phyloP scores from a whole-genome alignment of 1,140 invertebrate genomes.

The Drosophila persimilis region DNA sequence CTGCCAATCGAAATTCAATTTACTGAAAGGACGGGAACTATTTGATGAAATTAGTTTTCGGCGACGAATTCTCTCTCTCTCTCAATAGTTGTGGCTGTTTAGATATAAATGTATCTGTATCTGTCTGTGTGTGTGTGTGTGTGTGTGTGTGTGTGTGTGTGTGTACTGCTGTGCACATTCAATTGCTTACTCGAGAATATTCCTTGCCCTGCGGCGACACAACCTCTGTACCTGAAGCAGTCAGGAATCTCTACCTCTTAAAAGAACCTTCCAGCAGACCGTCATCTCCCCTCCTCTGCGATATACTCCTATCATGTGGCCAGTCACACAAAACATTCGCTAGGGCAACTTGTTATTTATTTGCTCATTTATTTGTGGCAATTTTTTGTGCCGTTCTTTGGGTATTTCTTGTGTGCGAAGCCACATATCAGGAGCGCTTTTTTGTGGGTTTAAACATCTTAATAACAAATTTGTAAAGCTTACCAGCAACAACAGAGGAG shows the following conservation, averaged over 20 bases:
- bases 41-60: constrained; percentile 66
- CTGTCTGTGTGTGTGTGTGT: constrained; percentile 16
- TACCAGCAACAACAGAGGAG: constrained; percentile 37
- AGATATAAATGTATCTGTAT: background rate
- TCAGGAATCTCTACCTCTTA: too few species aligned
- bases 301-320: constrained; percentile 1
- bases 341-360: constrained; percentile 56
- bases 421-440: constrained; percentile 22
- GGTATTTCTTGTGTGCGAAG: background rate
- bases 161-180: background rate
- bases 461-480: constrained; percentile 68
- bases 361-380: constrained; percentile 67
- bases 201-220: too few species aligned
- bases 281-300: background rate
- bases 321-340: constrained; percentile 34
- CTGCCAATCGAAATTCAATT: constrained; percentile 51
- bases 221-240: too few species aligned
- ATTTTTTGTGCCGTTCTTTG: constrained; percentile 34
- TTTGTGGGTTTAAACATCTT: constrained; percentile 60
- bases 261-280: background rate
- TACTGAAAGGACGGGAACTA: constrained; percentile 41
- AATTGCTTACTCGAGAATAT: too few species aligned
- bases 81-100: constrained; percentile 25
- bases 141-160: constrained; percentile 12
- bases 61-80: constrained; percentile 34